A percentile compares a stretch with the other conserved stretches of the same genome.
These are phyloP conservation scores for Aelia acuminata DNA, from an alignment of 2,888 invertebrate genomes.

Conservation along the genomic window DNA sequence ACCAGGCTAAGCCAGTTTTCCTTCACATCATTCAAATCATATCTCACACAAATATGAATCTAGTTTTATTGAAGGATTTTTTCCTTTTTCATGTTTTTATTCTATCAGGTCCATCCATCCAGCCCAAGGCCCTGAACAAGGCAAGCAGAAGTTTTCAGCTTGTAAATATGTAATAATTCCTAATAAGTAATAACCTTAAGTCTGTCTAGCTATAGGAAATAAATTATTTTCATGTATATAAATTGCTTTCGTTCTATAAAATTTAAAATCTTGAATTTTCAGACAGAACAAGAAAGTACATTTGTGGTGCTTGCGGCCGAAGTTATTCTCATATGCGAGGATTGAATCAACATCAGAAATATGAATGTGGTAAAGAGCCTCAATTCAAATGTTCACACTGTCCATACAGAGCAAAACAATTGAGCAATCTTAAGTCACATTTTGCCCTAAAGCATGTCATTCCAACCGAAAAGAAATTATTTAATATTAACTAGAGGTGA, in stretches of 20 bases:
- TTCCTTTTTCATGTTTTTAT: too few relatives aligned
- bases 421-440: slow-evolving; percentile 68
- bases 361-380: slow-evolving; percentile 70
- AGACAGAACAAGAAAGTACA: slow-evolving; percentile 15
- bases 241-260: not conserved
- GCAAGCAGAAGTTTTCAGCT: too few relatives aligned
- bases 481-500: slow-evolving; percentile 1
- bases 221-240: too few relatives aligned
- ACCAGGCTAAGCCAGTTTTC: too few relatives aligned
- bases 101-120: too few relatives aligned
- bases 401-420: slow-evolving; percentile 69
- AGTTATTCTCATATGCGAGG: slow-evolving; percentile 65
- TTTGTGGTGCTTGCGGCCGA: slow-evolving; percentile 67
- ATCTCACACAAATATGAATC: too few relatives aligned
- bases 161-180: too few relatives aligned
- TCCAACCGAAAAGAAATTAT: not conserved
- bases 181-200: too few relatives aligned
- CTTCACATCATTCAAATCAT: too few relatives aligned
- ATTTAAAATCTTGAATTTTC: slow-evolving; percentile 47
- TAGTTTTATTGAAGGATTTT: too few relatives aligned
- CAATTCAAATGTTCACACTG: slow-evolving; percentile 70
- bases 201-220: too few relatives aligned
- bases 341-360: slow-evolving; percentile 65
- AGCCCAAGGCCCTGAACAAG: too few relatives aligned
- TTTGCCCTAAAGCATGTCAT: slow-evolving; percentile 62